Percentiles rank a stretch among this genome's conserved stretches.
These are phyloP conservation scores for Tragelaphus scriptus DNA, from an alignment of 2,113 vertebrate genomes.

Conservation along the genomic window DNA sequence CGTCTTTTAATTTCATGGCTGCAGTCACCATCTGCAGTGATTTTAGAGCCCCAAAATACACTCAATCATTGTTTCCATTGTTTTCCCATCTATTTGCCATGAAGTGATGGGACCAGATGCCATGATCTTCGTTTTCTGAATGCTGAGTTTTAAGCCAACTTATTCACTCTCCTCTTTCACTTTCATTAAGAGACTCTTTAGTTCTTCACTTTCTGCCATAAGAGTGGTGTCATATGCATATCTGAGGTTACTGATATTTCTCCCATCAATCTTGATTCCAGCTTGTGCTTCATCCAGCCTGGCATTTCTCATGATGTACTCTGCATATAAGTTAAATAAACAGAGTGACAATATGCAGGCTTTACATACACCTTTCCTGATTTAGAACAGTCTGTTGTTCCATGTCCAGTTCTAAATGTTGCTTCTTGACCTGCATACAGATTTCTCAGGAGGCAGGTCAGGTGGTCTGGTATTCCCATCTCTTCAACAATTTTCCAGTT, in stretches of 20 bases:
- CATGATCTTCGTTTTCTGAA: background rate
- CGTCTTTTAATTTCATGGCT: background rate
- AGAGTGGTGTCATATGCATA: background rate
- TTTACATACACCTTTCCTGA: background rate
- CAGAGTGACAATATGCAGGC: background rate
- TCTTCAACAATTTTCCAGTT: background rate
- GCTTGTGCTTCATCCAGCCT: background rate
- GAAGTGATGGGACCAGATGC: background rate
- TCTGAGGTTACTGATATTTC: background rate
- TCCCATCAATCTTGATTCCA: background rate
- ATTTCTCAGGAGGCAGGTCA: background rate
- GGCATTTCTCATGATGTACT: background rate
- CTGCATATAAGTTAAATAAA: background rate
- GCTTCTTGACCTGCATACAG: background rate
- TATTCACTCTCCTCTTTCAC: background rate
- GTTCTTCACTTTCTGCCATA: background rate
- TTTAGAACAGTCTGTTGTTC: background rate
- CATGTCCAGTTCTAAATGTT: background rate
- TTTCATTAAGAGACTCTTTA: background rate
- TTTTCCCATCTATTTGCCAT: background rate
- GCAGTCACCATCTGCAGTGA: background rate
- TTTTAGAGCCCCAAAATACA: background rate
- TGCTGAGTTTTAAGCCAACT: background rate
- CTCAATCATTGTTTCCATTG: background rate
- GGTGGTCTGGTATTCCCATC: background rate